These are phyloP conservation scores for Caenorhabditis afra DNA, from an alignment of 2,888 invertebrate genomes.

Conservation along the genomic window DNA sequence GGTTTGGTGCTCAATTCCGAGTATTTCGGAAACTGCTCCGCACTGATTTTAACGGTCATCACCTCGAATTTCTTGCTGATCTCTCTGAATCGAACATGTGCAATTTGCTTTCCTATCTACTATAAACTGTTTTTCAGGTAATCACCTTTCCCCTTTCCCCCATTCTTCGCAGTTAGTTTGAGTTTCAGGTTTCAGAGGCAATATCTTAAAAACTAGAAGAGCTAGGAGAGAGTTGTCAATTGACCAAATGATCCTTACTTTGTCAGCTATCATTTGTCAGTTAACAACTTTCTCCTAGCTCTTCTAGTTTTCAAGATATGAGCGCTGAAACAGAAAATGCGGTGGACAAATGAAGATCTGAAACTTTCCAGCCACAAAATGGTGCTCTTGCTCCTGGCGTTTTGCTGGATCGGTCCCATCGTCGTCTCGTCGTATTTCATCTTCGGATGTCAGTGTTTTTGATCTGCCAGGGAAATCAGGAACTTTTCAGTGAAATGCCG, in stretches of 20 bases:
- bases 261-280: no score
- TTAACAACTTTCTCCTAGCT: no score
- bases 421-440: slow-evolving; percentile 6
- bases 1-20: slow-evolving; percentile 4
- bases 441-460: slow-evolving; percentile 12
- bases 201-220: no score
- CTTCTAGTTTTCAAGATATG: no score
- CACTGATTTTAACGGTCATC: slow-evolving; percentile 15
- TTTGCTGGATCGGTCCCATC: slow-evolving; percentile 6
- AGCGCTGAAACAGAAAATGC: no score
- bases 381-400: neutral
- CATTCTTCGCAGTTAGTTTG: no score
- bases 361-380: slow-evolving; percentile 11
- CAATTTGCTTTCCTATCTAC: slow-evolving; percentile 19
- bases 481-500: slow-evolving; percentile 16
- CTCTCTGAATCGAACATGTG: slow-evolving; percentile 20
- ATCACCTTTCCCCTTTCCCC: no score
- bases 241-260: no score
- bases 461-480: no score
- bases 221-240: no score
- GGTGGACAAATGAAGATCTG: neutral
- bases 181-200: no score
- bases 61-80: slow-evolving; percentile 15
- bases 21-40: slow-evolving; percentile 13
- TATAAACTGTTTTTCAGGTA: slow-evolving; percentile 23